These are phyloP conservation scores for Gopherus evgoodei DNA, from an alignment of 2,113 vertebrate species.

Conservation along the genomic window DNA sequence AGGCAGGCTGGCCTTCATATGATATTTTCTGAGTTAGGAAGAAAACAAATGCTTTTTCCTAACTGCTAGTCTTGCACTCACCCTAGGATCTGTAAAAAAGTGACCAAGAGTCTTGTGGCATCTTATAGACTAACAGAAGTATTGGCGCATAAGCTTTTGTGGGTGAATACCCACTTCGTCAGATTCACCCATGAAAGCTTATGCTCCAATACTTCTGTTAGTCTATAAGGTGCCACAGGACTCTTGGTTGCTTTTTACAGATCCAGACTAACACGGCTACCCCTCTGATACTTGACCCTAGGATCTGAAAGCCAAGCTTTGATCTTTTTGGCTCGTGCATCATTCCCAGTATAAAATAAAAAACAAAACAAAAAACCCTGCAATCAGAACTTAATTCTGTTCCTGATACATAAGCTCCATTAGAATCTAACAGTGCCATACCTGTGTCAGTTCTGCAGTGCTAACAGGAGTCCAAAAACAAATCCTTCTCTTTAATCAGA, in stretches of 20 bases:
- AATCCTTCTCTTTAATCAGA: background rate
- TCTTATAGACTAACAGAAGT: no score
- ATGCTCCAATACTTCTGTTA: no score
- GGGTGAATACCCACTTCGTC: no score
- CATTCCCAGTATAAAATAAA: background rate
- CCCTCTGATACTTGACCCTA: background rate
- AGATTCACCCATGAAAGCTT: no score
- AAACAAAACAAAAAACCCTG: background rate
- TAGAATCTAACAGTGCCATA: background rate
- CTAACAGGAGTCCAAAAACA: background rate
- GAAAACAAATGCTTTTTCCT: background rate
- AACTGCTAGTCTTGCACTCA: background rate
- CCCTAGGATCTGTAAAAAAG: background rate
- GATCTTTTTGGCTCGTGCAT: background rate
- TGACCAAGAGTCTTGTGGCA: no score
- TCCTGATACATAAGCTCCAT: background rate
- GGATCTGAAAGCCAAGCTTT: background rate
- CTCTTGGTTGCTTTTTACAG: no score
- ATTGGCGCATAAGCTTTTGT: no score
- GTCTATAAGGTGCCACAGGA: no score
- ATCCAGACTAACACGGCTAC: no score
- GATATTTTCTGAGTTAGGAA: background rate
- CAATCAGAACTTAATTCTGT: background rate
- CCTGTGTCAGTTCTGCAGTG: background rate
- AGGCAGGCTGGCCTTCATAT: background rate